Evolutionary conservation across 2,113 vertebrate genomes (phyloP), one percentile per base, ranked within the genome.

Genomic region (Alectura lathami): DNA sequence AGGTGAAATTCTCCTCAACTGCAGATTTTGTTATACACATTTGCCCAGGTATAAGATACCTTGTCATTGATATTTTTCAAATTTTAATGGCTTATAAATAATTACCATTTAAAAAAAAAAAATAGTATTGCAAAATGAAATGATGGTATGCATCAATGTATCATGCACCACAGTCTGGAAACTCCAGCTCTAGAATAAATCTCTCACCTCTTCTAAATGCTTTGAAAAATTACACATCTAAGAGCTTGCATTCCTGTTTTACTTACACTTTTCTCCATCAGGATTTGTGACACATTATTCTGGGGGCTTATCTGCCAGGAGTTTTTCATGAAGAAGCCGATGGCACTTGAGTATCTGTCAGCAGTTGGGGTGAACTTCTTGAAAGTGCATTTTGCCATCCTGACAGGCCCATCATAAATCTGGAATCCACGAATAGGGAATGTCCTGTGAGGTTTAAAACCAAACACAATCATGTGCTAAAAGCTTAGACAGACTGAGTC

Each of bases 401-500:
- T 92, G 73, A 95, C 72, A 63, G 96, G 96, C 4, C 88, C 96
- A 42, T 97, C 95, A 59, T 94, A 97, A 88, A 97, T 94, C 92
- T 98, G 97, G 82, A 97, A 97, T 30, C 95, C 97, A 72, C n/a
- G 17, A 67, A 97, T 81, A 72, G 96, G 97, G 75, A 97, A 97
- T 0, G 93, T 96, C 89, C 96, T 97, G 51, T 5, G 48, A 72
- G 83, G 66, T 84, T 60, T 48, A 60, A 91, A 67, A 73, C 38
- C 43, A 62, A 86, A 45, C 23, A 81, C 8, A 59, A 27, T 18
- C 53, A 51, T 21, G 23, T 34, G 6, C 83, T 36, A 91, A 88
- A 92, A 59, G 9, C 30, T 13, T 62, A 36, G 29, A 21, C 29
- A 69, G 80, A 56, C 60, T 7, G 2, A 10, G 9, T 57, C 51